phyloP scores from a whole-genome alignment of 2,113 vertebrate species.

The Myotis yumanensis region DNA sequence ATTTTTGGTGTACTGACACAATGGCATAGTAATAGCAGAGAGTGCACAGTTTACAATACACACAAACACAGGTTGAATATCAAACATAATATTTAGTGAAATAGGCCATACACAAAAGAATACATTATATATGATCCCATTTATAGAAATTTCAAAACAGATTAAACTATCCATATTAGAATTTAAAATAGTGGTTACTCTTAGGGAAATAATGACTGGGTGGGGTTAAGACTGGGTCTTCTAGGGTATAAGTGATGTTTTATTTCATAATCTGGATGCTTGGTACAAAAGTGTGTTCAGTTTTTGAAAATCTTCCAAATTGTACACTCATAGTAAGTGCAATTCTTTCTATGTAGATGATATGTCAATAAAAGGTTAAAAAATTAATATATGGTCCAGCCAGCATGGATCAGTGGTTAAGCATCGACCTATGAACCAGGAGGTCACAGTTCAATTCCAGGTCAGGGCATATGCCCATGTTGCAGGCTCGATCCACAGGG shows the following conservation, averaged over 20 bases:
- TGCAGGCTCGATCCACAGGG: too few relatives aligned
- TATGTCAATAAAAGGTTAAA: neutral
- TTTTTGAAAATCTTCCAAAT: conserved; percentile 1
- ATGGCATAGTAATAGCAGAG: neutral
- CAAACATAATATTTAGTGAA: neutral
- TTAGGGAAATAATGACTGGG: neutral
- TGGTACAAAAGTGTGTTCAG: neutral
- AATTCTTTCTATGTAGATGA: neutral
- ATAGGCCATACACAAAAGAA: neutral
- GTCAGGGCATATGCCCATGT: too few relatives aligned
- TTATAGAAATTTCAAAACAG: neutral
- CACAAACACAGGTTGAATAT: neutral
- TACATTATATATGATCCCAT: neutral
- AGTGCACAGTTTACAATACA: neutral
- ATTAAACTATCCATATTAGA: neutral
- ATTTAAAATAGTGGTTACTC: neutral
- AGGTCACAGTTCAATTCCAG: too few relatives aligned
- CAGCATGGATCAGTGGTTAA: too few relatives aligned
- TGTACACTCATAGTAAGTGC: neutral
- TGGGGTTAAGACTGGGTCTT: neutral
- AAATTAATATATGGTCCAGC: too few relatives aligned
- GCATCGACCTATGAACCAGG: too few relatives aligned
- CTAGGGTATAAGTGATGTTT: neutral
- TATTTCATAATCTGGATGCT: neutral
- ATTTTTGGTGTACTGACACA: neutral